These are phyloP conservation scores for Melanotaenia trifasciata DNA, from an alignment of 2,797 vertebrate genomes.

Conservation along the genomic window DNA sequence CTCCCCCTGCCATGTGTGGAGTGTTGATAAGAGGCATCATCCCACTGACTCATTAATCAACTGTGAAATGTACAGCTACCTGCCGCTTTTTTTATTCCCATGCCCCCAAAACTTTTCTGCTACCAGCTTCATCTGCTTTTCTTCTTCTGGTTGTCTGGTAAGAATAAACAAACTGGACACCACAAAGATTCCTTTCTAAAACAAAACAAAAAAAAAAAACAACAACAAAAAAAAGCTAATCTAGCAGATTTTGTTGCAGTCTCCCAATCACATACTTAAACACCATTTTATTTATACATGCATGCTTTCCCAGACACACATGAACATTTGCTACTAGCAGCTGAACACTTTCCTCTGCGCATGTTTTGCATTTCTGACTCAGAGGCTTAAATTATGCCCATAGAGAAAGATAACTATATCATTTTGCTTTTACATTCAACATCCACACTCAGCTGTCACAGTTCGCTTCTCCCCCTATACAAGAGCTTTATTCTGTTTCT, in stretches of 20 bases:
- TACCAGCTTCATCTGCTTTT: conserved; percentile 55
- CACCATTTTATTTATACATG: conserved; percentile 23
- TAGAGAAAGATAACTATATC: conserved; percentile 55
- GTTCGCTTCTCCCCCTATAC: conserved; percentile 22
- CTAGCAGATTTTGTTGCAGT: conserved; percentile 55
- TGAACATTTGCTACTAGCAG: conserved; percentile 20
- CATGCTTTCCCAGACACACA: conserved; percentile 12
- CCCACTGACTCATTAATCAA: conserved; percentile 85
- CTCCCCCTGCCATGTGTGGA: conserved; percentile 77
- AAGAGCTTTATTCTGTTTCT: conserved; percentile 47
- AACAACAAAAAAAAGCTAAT: conserved; percentile 46
- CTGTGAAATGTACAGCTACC: conserved; percentile 83
- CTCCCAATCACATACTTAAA: conserved; percentile 37
- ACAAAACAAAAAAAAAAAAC: not conserved
- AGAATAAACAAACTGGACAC: conserved; percentile 75
- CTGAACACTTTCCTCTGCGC: conserved; percentile 27
- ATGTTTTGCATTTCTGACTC: conserved; percentile 40
- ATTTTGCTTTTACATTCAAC: conserved; percentile 54
- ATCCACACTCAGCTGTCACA: conserved; percentile 40
- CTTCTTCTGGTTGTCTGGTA: conserved; percentile 48
- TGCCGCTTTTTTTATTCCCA: conserved; percentile 75
- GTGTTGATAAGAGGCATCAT: conserved; percentile 84
- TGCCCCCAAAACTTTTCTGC: conserved; percentile 65
- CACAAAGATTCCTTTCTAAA: conserved; percentile 50
- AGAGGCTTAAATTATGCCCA: conserved; percentile 51